Conservation (phyloP, 1,140 invertebrate genomes). For the Drosophila kurseongensis region DNA sequence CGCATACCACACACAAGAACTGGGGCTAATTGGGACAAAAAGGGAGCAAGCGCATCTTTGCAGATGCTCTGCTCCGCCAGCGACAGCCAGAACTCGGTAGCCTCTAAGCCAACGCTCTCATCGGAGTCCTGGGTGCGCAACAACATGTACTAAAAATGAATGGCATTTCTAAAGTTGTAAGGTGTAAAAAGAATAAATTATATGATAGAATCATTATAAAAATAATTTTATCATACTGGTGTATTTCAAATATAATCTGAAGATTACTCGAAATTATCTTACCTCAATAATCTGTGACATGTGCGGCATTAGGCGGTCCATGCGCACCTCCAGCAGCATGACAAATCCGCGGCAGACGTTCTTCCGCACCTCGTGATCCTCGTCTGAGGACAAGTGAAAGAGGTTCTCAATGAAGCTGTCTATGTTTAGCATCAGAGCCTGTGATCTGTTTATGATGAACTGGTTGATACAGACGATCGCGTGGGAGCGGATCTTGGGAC, state of each 20-base stretch:
- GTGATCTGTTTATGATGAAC: constrained; percentile 96
- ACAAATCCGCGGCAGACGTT: constrained; percentile 98
- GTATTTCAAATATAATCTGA: constrained; percentile 94
- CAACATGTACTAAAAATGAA: constrained; percentile 94
- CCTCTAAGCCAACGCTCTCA: constrained; percentile 97
- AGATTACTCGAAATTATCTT: constrained; percentile 87
- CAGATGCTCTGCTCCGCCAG: constrained; percentile 98
- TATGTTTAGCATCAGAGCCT: constrained; percentile 96
- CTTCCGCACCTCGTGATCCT: constrained; percentile 95
- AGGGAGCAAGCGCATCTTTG: constrained; percentile 94
- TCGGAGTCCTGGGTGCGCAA: constrained; percentile 97
- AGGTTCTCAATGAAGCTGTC: constrained; percentile 96
- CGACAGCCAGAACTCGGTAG: constrained; percentile 99
- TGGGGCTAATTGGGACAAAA: constrained; percentile 94
- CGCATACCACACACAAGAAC: constrained; percentile 98
- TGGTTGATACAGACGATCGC: constrained; percentile 99
- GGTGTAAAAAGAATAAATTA: constrained; percentile 1
- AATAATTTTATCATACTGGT: too few relatives aligned
- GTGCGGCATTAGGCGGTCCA: constrained; percentile 97
- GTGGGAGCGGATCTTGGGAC: constrained; percentile 98
- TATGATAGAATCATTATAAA: too few relatives aligned
- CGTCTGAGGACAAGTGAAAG: constrained; percentile 91
- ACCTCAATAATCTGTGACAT: constrained; percentile 98
- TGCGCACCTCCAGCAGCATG: constrained; percentile 97
- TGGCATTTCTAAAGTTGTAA: too few relatives aligned